Base-by-base conservation (phyloP, 2,888 invertebrate species). In the Heliconius erato region DNA sequence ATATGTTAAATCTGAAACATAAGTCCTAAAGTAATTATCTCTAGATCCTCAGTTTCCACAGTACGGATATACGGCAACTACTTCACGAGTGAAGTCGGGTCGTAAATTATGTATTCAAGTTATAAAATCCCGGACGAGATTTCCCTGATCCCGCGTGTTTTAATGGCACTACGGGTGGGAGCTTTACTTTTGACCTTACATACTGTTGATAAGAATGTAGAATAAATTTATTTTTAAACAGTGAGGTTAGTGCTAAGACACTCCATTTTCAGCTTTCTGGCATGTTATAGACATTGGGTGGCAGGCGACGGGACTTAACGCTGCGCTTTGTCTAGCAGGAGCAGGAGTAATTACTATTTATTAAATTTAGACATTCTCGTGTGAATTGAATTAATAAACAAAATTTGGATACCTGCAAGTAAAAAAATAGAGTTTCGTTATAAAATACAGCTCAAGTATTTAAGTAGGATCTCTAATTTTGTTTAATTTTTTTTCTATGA, bases 31-130 rank as follows among this genome's bases (percentile, higher is more conserved):
- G 77, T 69, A 71, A 81, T 78, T 81, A 78, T 77, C 68, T 32
- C n/a, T 32, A 54, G 69, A 81, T 81, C 63, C 77, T 72, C 71
- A 79, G 79, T 77, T 77, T 74, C 63, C 26, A 77, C 63, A n/a
- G 67, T 65, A 16, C 67, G 67, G 28, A 28, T 67, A 76, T 71
- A 67, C 77, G 79, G 81, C 54, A 86, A 82, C 86, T 86, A 86
- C 85, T 86, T 85, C 82, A 69, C 82, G 84, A 81, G 86, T 84
- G 87, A 87, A 90, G 87, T 88, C 88, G 86, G 85, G 90, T 88
- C 88, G 91, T 94, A 94, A 94, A 94, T 94, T 94, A 94, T 94
- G 94, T 94, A 94, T 94, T 94, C 94, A 87, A 91, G 93, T 92
- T 93, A 93, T 94, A 94, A 94, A 94, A 92, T 91, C 92, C 91